Evolutionary conservation across 1,140 invertebrate genomes (phyloP), one percentile per base, ranked within the genome.

Genomic region (Drosophila simulans): DNA sequence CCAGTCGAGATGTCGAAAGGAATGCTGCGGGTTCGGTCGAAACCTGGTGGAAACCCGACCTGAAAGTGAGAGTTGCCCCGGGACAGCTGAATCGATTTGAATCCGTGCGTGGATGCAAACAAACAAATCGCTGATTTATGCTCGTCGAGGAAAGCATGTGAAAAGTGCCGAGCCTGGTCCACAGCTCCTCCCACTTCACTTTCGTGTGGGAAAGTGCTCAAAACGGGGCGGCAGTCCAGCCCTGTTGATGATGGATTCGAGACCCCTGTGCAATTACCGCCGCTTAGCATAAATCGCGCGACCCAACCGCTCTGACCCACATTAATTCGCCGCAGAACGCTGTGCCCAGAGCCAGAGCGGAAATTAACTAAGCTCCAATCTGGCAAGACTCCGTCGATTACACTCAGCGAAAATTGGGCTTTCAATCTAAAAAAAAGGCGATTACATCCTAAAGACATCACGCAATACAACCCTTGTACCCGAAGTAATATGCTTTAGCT

Each of bases 131-230:
- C 10, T 86, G 78, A 85, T 86, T 85, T 85, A 78, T 86, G 77
- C 39, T 45, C 39, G 57, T 70, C 56, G 64, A 64, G 72, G 52
- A 64, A 78, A 75, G 70, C 82, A 86, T 86, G 82, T 86, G 81
- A 85, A 78, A 77, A 70, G 62, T 80, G 77, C 66, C 70, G 10
- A 73, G 58, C 69, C 45, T 64, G 76, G 57, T 54, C 22, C 63
- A 12, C 25, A 15, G 60, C 43, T 34, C 75, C 63, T 39, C 58
- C 46, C 57, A 59, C 69, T 88, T 86, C 71, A 83, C 83, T 88
- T 88, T 86, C 83, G 74, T 81, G 65, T 82, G 83, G 35, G 83
- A 86, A 86, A 86, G 83, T 88, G 59, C 48, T 58, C 25, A 3
- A 8, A 27, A 48, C 22, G 46, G 39, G 59, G 64, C 42, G 56